Evolutionary conservation across 2,888 invertebrate species (phyloP), one percentile per base, ranked within the genome.

Genomic region (Agelastica alni): DNA sequence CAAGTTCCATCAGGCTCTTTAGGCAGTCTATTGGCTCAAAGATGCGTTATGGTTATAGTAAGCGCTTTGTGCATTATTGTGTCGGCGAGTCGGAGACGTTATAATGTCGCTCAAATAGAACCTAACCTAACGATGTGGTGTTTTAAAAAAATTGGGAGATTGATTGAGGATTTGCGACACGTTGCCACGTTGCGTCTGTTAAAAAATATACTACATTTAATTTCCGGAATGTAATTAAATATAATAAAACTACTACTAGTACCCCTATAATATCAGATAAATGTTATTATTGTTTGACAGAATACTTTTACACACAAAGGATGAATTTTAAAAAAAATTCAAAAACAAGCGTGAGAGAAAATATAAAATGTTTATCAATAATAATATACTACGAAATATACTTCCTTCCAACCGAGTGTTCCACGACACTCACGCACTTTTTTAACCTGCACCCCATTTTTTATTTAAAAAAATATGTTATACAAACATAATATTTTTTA

Each of bases 51-150:
- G 59, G 61, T 59, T 63, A 64, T 66, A 68, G 64, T 68, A 66
- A 66, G 60, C 63, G 65, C 65, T 64, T 68, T 66, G 65, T 66
- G 65, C 63, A 67, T 67, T 66, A 67, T n/a, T 60, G 62, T 64
- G 37, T 37, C 37, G 18, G 18, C n/a, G 16, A 6, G 3, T 37
- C 18, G 20, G 37, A 37, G 37, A 37, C 12, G 37, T 20, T 18
- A 17, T 18, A 7, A 37, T 6, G 37, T 37, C 12, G 10, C 18
- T 12, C 36, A 17, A 17, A 17, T 12, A 12, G 10, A 37, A 18
- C 37, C 17, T 36, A n/a, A 3, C 16, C 36, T 36, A 36, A 20
- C 18, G 37, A 37, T 37, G 37, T 18, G 37, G 37, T 39, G 20
- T 12, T 20, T 20, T 10, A 20, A 39, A 39, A 39, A n/a, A 39